A percentile compares a stretch with the other conserved stretches of the same genome.
Evolutionary conservation across 2,113 vertebrate species (phyloP).

Genomic region (Meriones unguiculatus): DNA sequence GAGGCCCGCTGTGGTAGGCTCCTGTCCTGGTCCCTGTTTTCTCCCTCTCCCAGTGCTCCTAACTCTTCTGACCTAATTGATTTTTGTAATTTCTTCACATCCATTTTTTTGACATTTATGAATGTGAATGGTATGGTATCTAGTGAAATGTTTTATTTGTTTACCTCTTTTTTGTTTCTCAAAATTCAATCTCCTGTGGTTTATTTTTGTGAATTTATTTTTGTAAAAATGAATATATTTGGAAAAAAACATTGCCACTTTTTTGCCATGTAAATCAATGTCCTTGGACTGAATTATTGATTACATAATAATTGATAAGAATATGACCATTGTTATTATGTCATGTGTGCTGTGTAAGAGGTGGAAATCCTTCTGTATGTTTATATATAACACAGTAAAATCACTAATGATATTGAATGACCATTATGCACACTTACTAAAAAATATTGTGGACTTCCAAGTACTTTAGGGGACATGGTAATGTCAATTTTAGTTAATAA

Average conservation of each 20-base stretch:
- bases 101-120: background rate
- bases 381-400: background rate
- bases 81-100: background rate
- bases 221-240: background rate
- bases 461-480: background rate
- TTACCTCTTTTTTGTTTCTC: background rate
- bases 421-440: background rate
- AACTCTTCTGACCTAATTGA: background rate
- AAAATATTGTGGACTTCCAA: background rate
- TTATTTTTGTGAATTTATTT: background rate
- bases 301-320: background rate
- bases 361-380: background rate
- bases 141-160: background rate
- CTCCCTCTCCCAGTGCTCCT: background rate
- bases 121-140: background rate
- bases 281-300: background rate
- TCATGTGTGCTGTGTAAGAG: background rate
- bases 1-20: too few relatives aligned
- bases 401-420: background rate
- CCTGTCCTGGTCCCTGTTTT: too few relatives aligned
- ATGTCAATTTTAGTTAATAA: background rate
- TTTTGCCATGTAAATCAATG: background rate
- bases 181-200: background rate
- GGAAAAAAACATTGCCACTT: background rate
- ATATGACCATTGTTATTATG: background rate